Evolutionary conservation across 2,888 invertebrate genomes (phyloP).

Genomic region (Meghimatium bilineatum): DNA sequence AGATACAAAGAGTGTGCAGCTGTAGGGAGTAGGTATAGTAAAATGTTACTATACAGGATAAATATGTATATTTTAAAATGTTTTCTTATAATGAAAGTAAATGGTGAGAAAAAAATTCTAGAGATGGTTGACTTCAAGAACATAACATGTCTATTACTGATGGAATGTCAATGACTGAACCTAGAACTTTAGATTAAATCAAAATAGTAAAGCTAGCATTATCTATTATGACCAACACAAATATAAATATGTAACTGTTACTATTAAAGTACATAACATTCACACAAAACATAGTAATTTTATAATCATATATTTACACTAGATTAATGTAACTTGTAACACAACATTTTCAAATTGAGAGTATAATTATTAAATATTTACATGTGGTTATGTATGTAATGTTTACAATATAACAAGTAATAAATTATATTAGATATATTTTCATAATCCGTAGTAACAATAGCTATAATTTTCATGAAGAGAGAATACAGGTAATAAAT

Average conservation of each 20-base stretch:
- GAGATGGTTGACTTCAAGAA: too few relatives aligned
- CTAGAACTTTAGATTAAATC: background rate
- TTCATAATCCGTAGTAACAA: slow-evolving; percentile 6
- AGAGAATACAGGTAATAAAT: background rate
- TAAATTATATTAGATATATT: slow-evolving; percentile 16
- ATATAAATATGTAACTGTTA: background rate
- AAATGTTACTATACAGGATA: too few relatives aligned
- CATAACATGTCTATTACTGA: too few relatives aligned
- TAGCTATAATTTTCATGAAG: background rate
- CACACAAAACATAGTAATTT: background rate
- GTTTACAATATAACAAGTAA: background rate
- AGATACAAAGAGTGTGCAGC: too few relatives aligned
- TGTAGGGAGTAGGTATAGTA: too few relatives aligned
- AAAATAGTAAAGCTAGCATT: background rate
- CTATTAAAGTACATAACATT: background rate
- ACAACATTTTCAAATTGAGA: background rate
- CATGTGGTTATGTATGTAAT: slow-evolving; percentile 1
- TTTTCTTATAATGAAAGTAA: too few relatives aligned
- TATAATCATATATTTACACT: slow-evolving; percentile 6
- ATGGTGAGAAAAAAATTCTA: too few relatives aligned
- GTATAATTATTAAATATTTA: slow-evolving; percentile 4
- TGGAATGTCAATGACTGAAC: too few relatives aligned
- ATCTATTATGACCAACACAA: background rate
- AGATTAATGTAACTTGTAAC: background rate
- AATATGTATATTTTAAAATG: too few relatives aligned